Conservation (phyloP, 2,888 invertebrate genomes). For the Girardia tigrina region DNA sequence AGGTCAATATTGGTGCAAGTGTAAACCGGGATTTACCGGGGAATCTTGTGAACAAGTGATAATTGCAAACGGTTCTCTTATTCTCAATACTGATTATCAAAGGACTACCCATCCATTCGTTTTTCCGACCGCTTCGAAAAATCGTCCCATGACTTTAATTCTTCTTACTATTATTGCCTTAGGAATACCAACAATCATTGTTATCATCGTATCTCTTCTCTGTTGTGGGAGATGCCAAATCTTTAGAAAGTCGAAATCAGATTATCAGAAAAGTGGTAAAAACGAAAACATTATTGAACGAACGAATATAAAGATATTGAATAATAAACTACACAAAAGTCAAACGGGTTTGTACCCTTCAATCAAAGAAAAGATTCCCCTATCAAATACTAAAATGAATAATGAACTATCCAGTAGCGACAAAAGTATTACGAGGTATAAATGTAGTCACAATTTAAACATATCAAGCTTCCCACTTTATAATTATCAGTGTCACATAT, state of each 20-base stretch:
- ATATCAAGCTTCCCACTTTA: neutral
- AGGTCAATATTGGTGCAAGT: neutral
- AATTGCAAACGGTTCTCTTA: neutral
- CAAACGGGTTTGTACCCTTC: neutral
- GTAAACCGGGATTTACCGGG: neutral
- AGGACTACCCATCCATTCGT: neutral
- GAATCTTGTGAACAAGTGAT: neutral
- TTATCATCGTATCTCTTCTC: neutral
- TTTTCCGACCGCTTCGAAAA: neutral
- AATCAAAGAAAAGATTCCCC: neutral
- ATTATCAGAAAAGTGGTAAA: neutral
- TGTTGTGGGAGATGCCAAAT: neutral
- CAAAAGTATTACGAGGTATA: neutral
- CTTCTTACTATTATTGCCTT: neutral
- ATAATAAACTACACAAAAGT: neutral
- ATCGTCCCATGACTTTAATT: neutral
- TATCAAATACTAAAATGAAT: neutral
- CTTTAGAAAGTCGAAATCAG: neutral
- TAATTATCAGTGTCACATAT: neutral
- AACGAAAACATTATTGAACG: neutral
- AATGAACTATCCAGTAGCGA: neutral
- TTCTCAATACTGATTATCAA: neutral
- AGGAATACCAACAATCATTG: neutral
- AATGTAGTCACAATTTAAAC: neutral
- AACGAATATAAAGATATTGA: neutral